These are phyloP conservation scores for Carduelis carduelis DNA, from an alignment of 2,797 vertebrate genomes.

Conservation along the genomic window DNA sequence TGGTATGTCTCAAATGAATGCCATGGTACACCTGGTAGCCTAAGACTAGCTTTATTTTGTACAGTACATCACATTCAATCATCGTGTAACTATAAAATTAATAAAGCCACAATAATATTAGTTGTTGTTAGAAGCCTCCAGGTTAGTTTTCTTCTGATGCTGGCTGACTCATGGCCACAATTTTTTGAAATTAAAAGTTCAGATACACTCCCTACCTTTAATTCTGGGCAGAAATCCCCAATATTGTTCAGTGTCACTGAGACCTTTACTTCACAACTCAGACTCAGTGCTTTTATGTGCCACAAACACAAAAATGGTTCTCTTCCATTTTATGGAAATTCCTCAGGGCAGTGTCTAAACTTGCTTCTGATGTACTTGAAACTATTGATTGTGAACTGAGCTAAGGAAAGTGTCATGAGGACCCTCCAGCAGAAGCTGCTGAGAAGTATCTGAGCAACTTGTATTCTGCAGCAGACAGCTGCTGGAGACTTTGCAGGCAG, in stretches of 20 bases:
- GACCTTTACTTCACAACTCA: not conserved
- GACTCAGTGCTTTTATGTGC: not conserved
- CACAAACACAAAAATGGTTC: not conserved
- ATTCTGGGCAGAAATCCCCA: not conserved
- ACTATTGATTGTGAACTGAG: not conserved
- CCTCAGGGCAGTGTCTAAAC: not conserved
- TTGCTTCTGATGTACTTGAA: not conserved
- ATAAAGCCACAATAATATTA: slow-evolving; percentile 23
- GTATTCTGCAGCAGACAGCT: not conserved
- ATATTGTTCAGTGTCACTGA: not conserved
- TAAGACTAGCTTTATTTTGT: slow-evolving; percentile 37
- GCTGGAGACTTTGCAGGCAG: not conserved
- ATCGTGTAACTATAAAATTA: slow-evolving; percentile 17
- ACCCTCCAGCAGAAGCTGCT: not conserved
- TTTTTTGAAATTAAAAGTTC: not conserved
- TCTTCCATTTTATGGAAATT: not conserved
- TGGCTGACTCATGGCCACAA: not conserved
- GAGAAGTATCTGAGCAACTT: not conserved
- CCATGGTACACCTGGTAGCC: slow-evolving; percentile 38
- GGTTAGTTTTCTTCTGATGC: not conserved
- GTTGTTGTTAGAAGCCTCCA: not conserved
- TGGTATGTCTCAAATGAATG: slow-evolving; percentile 26
- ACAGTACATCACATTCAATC: slow-evolving; percentile 26
- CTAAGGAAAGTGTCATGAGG: not conserved
- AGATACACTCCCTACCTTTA: not conserved